Conservation (phyloP, 2,797 vertebrate species). For the Triplophysa bombifrons region DNA sequence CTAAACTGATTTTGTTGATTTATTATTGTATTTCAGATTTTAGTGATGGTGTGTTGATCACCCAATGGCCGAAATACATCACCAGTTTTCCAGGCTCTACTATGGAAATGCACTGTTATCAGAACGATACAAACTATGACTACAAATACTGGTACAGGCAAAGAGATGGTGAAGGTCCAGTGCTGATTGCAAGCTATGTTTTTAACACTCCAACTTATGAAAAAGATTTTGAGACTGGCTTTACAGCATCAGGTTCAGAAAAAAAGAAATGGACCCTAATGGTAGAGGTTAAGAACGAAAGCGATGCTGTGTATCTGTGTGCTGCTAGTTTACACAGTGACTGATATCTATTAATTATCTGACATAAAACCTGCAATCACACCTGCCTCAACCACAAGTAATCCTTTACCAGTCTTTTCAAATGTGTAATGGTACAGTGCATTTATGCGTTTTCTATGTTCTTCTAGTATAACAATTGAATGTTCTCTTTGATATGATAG, state of each 20-base stretch:
- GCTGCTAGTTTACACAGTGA: conserved; percentile 55
- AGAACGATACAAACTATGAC: conserved; percentile 57
- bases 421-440: background rate
- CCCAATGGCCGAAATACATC: conserved; percentile 55
- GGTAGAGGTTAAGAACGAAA: conserved; percentile 39
- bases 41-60: conserved; percentile 50
- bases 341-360: background rate
- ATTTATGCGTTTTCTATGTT: too few relatives aligned
- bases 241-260: conserved; percentile 25
- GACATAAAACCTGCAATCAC: conserved; percentile 23
- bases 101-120: conserved; percentile 58
- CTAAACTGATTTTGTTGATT: background rate
- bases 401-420: background rate
- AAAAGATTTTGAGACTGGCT: conserved; percentile 48
- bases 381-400: conserved; percentile 28
- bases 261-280: conserved; percentile 53
- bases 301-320: conserved; percentile 55
- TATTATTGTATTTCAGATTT: conserved; percentile 35
- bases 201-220: conserved; percentile 6
- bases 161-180: conserved; percentile 36
- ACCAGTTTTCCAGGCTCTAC: background rate
- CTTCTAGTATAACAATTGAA: too few relatives aligned
- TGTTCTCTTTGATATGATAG: too few relatives aligned
- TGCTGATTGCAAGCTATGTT: conserved; percentile 36
- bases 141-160: conserved; percentile 62